Base-by-base conservation (phyloP, 2,113 vertebrate species). In the Rissa tridactyla region DNA sequence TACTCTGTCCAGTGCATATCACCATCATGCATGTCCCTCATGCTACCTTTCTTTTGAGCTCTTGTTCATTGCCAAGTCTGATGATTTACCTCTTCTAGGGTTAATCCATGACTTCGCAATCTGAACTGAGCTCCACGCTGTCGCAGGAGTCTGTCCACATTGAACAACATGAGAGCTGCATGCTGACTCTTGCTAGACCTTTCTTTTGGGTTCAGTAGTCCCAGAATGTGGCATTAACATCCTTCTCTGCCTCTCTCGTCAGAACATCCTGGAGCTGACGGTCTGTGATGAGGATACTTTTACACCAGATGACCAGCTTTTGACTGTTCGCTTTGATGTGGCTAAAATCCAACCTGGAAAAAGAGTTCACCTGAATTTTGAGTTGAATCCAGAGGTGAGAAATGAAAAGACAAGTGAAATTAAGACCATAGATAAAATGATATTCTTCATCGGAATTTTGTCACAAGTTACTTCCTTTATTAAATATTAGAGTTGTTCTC, bases 231-330 rank as follows among this genome's bases (percentile, higher is more conserved):
- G 6, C 3, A 21, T 66, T 82, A 62, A 16, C 22, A 18, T 83
- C 27, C 40, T 70, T 32, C 29, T 73, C 38, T 86, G 25, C 34
- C 46, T 86, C 11, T 72, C 27, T 94, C 4, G 23, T 85, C 71
- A 97, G 97, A 97, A 97, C 20, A 22, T 97, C 62, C 69, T 97
- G 84, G 97, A 97, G 46, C 34, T 97, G 95, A 87, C 88, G 9
- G 65, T 97, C 46, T 93, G 84, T 1, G 97, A 97, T 62, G 36
- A 95, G 68, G 97, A 97, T 34, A 88, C 86, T 55, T 90, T 93
- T 15, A 97, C 97, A 26, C 76, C 60, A 20, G 95, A 97, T 90
- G 97, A 97, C 44, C 76, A 92, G 19, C 91, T 97, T 58, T 69
- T 94, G 82, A 97, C 97, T 26, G 87, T 97, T 71, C 11, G 10